These are phyloP conservation scores for Acanthornis magna DNA, from an alignment of 2,797 vertebrate genomes.

Conservation along the genomic window DNA sequence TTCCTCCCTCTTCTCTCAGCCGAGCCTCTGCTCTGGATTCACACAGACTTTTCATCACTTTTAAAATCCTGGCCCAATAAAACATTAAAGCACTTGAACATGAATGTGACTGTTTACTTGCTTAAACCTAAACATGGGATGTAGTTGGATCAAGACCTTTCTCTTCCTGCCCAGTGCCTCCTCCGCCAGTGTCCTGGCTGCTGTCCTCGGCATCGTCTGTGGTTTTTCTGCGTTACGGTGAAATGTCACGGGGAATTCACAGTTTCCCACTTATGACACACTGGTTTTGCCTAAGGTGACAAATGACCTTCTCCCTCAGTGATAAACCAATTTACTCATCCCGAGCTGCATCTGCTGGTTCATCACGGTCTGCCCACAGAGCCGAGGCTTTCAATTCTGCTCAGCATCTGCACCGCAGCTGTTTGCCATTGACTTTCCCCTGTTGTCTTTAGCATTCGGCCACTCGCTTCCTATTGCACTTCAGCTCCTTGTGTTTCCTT, in stretches of 20 bases:
- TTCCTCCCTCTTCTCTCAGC: constrained; percentile 31
- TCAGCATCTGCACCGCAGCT: constrained; percentile 48
- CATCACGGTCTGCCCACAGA: not conserved
- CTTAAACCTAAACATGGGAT: constrained; percentile 44
- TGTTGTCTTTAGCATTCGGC: not conserved
- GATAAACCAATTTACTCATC: constrained; percentile 20
- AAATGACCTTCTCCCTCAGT: not conserved
- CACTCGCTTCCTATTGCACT: not conserved
- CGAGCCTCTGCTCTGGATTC: not conserved
- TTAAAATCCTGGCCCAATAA: constrained; percentile 30
- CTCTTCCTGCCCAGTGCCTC: constrained; percentile 1
- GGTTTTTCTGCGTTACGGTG: not conserved
- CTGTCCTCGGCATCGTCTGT: not conserved
- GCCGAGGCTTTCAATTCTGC: not conserved
- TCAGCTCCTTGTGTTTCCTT: not conserved
- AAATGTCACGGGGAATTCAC: not conserved
- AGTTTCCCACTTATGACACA: constrained; percentile 1
- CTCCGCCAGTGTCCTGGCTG: not conserved
- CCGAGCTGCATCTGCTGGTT: not conserved
- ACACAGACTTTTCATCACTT: constrained; percentile 53
- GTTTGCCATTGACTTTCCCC: constrained; percentile 39
- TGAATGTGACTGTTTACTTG: constrained; percentile 43
- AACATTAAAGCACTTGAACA: constrained; percentile 45
- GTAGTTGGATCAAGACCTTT: constrained; percentile 34
- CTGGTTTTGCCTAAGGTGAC: constrained; percentile 38